These are phyloP conservation scores for Dinocampus coccinellae DNA, from an alignment of 2,888 invertebrate species.

Conservation along the genomic window DNA sequence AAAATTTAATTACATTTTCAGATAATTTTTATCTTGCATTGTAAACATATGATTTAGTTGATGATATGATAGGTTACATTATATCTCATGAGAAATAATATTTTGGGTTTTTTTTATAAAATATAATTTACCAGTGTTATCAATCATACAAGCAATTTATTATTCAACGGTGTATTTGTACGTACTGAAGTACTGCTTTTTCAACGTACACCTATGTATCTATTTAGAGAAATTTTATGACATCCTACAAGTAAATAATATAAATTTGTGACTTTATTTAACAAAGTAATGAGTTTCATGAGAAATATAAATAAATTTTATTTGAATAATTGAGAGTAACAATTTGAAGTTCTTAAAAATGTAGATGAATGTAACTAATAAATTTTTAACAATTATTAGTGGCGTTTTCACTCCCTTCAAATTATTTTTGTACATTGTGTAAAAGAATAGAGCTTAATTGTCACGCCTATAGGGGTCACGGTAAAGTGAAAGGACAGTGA, in stretches of 20 bases:
- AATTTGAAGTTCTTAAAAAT: conserved; percentile 29
- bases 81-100: no score
- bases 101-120: no score
- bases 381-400: conserved; percentile 39
- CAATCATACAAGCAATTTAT: neutral
- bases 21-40: no score
- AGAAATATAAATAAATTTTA: conserved; percentile 41
- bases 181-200: no score
- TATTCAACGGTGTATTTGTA: neutral
- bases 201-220: neutral
- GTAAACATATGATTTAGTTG: no score
- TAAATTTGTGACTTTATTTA: conserved; percentile 13
- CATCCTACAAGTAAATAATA: neutral
- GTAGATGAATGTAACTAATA: conserved; percentile 42
- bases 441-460: conserved; percentile 33
- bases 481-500: conserved; percentile 44
- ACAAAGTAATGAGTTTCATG: conserved; percentile 37
- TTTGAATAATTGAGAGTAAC: conserved; percentile 42
- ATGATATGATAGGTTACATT: no score
- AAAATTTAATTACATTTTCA: neutral
- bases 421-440: conserved; percentile 25
- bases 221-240: neutral
- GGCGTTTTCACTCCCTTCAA: neutral
- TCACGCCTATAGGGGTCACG: conserved; percentile 36
- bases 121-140: neutral